These are phyloP conservation scores for Aricia artaxerxes DNA, from an alignment of 2,888 invertebrate species.

Conservation along the genomic window DNA sequence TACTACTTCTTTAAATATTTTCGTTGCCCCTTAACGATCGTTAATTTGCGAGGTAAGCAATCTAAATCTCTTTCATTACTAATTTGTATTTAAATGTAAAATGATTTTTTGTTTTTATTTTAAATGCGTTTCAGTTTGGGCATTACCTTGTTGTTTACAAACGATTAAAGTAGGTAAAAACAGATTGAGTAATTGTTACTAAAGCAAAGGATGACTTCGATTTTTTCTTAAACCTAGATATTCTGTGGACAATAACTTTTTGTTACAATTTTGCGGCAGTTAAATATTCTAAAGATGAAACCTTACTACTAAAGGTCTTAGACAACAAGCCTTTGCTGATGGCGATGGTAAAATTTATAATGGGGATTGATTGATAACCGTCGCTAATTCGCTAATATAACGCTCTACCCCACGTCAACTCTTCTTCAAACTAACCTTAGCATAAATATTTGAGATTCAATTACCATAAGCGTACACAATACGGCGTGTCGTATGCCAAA, in stretches of 20 bases:
- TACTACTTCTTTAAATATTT: slow-evolving; percentile 53
- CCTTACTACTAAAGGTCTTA: no score
- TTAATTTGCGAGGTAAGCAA: slow-evolving; percentile 52
- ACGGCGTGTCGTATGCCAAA: slow-evolving; percentile 39
- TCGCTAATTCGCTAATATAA: no score
- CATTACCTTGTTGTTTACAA: not conserved
- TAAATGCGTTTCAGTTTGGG: not conserved
- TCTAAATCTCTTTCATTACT: slow-evolving; percentile 9
- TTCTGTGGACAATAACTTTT: no score
- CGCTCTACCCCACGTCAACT: not conserved
- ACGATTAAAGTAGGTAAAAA: not conserved
- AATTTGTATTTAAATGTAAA: slow-evolving; percentile 24
- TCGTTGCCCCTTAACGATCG: slow-evolving; percentile 58
- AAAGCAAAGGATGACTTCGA: no score
- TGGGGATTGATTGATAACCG: no score
- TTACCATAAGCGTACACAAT: slow-evolving; percentile 28
- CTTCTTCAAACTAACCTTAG: slow-evolving; percentile 4
- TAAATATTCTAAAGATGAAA: no score
- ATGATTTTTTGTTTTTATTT: not conserved
- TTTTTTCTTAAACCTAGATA: no score
- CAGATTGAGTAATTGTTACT: no score
- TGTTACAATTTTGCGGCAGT: no score
- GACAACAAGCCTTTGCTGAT: no score
- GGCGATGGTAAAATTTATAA: no score
- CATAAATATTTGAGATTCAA: slow-evolving; percentile 24